These are phyloP conservation scores for Ornithoptera priamus DNA, from an alignment of 2,888 invertebrate genomes.

Conservation along the genomic window DNA sequence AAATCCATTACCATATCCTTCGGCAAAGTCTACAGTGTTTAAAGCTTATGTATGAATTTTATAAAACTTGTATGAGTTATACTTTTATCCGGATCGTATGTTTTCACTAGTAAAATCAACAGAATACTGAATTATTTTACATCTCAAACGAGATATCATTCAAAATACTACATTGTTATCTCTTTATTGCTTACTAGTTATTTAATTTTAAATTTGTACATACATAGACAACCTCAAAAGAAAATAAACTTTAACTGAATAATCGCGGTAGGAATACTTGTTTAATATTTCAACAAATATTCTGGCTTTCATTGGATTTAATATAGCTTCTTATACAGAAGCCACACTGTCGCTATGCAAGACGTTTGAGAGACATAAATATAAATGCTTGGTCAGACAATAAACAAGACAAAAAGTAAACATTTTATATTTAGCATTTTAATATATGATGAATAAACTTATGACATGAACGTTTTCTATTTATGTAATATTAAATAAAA, in stretches of 20 bases:
- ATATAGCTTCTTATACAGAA: constrained; percentile 8
- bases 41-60: background rate
- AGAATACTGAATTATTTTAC: too few species aligned
- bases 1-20: constrained; percentile 3
- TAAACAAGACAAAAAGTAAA: constrained; percentile 4
- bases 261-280: background rate
- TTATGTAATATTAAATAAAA: too few species aligned
- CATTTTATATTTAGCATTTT: background rate
- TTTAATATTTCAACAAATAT: constrained; percentile 10
- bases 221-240: background rate
- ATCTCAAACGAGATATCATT: too few species aligned
- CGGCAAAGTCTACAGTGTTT: background rate
- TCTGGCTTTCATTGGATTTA: constrained; percentile 1
- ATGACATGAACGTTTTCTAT: too few species aligned
- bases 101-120: too few species aligned
- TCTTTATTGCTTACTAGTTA: too few species aligned
- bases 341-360: background rate
- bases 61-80: background rate
- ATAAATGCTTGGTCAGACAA: background rate
- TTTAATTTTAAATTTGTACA: too few species aligned
- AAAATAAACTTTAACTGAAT: background rate
- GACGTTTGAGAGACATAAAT: background rate
- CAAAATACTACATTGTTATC: too few species aligned
- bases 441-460: background rate
- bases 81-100: background rate